phyloP scores from a whole-genome alignment of 1,140 invertebrate species.

The Papilio aristodemus region DNA sequence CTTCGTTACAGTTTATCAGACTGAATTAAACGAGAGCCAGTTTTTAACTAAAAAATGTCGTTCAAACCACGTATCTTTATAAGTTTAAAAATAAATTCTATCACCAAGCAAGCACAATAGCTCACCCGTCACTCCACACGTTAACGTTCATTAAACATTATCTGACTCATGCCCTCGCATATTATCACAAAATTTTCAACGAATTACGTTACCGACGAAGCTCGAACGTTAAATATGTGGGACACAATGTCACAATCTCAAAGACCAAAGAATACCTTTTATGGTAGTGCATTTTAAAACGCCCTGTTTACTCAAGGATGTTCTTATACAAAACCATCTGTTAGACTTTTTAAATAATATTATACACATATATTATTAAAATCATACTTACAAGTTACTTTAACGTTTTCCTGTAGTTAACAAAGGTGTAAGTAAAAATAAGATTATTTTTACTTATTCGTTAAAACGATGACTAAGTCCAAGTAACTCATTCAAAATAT shows the following conservation, averaged over 20 bases:
- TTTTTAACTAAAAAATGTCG: neutral
- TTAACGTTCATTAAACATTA: constrained; percentile 23
- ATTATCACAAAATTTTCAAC: constrained; percentile 26
- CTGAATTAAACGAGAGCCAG: neutral
- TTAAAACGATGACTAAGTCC: constrained; percentile 29
- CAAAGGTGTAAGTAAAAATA: neutral
- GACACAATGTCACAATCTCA: constrained; percentile 39
- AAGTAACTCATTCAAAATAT: constrained; percentile 22
- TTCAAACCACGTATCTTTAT: constrained; percentile 14
- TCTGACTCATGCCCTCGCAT: constrained; percentile 32
- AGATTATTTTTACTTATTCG: neutral
- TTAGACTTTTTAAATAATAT: constrained; percentile 4
- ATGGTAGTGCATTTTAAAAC: constrained; percentile 53
- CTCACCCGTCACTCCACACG: constrained; percentile 22
- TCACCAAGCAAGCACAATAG: constrained; percentile 15
- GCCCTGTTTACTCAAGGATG: constrained; percentile 41
- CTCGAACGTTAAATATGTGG: constrained; percentile 32
- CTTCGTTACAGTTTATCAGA: neutral
- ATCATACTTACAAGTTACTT: constrained; percentile 26
- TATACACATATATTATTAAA: neutral
- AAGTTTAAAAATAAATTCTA: constrained; percentile 35
- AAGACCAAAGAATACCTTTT: constrained; percentile 46
- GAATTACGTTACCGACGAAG: constrained; percentile 24
- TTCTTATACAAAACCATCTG: constrained; percentile 28
- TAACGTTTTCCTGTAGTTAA: neutral